These are phyloP conservation scores for Bradypus variegatus DNA, from an alignment of 2,797 vertebrate genomes.

Conservation along the genomic window DNA sequence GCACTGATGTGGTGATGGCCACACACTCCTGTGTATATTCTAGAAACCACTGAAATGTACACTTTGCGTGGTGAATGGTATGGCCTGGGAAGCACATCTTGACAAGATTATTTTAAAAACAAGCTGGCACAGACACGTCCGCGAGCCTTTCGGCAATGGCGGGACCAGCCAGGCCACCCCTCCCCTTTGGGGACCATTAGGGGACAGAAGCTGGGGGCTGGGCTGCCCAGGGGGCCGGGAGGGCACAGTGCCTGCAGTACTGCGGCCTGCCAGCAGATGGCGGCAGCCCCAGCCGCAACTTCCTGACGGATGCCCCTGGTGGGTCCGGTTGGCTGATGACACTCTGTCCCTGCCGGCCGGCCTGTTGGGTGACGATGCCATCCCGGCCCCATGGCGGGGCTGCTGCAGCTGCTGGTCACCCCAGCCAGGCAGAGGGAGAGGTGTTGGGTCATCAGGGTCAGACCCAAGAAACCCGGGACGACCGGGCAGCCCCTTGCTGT, in stretches of 20 bases:
- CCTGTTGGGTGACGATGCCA: no score
- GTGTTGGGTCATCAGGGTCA: neutral
- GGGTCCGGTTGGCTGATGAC: neutral
- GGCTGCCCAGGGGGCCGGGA: rapidly evolving
- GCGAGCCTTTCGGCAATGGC: neutral
- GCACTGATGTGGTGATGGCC: rapidly evolving
- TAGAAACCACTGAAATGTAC: rapidly evolving
- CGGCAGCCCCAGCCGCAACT: neutral
- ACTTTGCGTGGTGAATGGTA: rapidly evolving
- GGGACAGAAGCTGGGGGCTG: neutral
- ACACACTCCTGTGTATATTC: rapidly evolving
- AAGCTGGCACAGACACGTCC: neutral
- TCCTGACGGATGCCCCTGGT: neutral
- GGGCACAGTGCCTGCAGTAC: neutral
- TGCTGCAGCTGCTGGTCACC: neutral
- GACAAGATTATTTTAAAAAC: neutral
- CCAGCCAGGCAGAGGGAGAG: neutral
- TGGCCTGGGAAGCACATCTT: neutral
- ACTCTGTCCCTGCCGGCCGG: neutral
- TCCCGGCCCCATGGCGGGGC: rapidly evolving
- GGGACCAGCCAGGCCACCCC: no score
- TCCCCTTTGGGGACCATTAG: neutral
- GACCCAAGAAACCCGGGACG: neutral
- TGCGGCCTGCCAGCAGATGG: constrained; percentile 41
- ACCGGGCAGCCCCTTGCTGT: rapidly evolving